A percentile compares a stretch with the other conserved stretches of the same genome.
Conservation (phyloP, 2,888 invertebrate genomes). For the Ectemnius lituratus region DNA sequence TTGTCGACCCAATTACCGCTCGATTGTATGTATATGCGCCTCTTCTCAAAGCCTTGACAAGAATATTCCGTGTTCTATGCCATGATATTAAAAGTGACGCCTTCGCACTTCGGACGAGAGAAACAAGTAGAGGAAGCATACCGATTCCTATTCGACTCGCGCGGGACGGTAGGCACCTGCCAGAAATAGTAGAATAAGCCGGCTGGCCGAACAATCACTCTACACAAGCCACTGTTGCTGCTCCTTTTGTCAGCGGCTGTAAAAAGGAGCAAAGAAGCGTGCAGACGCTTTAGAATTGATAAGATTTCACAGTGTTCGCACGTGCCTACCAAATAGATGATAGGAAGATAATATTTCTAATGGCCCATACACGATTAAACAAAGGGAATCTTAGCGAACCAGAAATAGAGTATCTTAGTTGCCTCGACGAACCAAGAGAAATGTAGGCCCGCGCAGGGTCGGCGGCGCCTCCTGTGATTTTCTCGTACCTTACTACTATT, state of each 20-base stretch:
- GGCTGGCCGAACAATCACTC: background rate
- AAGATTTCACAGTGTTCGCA: constrained; percentile 18
- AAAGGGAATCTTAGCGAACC: constrained; percentile 21
- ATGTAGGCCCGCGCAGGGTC: constrained; percentile 47
- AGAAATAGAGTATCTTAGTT: constrained; percentile 35
- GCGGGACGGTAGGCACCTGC: constrained; percentile 17
- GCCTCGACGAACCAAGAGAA: constrained; percentile 59
- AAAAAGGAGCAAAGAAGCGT: background rate
- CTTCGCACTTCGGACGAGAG: background rate
- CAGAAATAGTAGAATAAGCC: constrained; percentile 19
- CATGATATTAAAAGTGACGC: background rate
- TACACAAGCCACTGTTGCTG: background rate
- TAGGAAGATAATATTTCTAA: constrained; percentile 11
- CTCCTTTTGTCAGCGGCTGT: background rate
- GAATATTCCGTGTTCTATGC: background rate
- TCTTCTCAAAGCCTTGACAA: background rate
- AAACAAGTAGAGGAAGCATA: background rate
- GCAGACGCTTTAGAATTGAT: background rate
- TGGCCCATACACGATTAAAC: background rate
- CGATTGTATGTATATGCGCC: background rate
- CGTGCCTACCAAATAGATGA: constrained; percentile 29
- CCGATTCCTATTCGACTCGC: background rate
- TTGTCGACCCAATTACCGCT: background rate
- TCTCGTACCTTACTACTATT: constrained; percentile 71
- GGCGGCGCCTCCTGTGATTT: constrained; percentile 69